Conservation (phyloP, 2,888 invertebrate genomes). For the Trichacis sp. region DNA sequence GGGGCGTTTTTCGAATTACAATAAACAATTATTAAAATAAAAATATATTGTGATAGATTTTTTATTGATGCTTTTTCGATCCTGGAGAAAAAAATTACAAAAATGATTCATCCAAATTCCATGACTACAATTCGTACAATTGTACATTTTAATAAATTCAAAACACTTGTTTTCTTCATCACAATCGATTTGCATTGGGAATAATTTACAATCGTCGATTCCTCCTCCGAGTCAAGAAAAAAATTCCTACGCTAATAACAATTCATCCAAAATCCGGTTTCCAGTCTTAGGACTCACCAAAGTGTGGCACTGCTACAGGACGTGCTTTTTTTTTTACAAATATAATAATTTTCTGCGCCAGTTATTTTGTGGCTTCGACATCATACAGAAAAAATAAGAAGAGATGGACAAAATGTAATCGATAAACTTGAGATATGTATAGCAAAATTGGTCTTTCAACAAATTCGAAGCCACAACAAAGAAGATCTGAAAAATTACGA, state of each 20-base stretch:
- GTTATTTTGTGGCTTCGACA: too few relatives aligned
- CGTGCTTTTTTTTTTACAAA: conserved; percentile 38
- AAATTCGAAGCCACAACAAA: not conserved
- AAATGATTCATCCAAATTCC: conserved; percentile 27
- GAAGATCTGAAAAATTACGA: not conserved
- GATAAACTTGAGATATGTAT: conserved; percentile 28
- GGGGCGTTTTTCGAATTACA: not conserved
- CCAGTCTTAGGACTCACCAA: conserved; percentile 33
- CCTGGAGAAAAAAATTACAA: conserved; percentile 39
- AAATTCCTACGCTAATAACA: conserved; percentile 6
- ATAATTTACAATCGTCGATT: conserved; percentile 12
- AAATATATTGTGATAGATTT: conserved; percentile 40
- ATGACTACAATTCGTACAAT: conserved; percentile 39
- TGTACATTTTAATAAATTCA: conserved; percentile 25
- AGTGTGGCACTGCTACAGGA: conserved; percentile 24
- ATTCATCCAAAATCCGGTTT: conserved; percentile 15
- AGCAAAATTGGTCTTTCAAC: conserved; percentile 4
- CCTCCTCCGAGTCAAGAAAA: conserved; percentile 16
- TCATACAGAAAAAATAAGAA: conserved; percentile 36
- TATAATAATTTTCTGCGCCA: too few relatives aligned
- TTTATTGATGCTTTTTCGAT: conserved; percentile 32
- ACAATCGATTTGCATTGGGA: conserved; percentile 19
- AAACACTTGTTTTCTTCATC: conserved; percentile 15
- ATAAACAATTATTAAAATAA: conserved; percentile 26
- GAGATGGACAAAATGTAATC: conserved; percentile 15